phyloP scores from a whole-genome alignment of 2,888 invertebrate genomes.

The Stenodema calcarata region DNA sequence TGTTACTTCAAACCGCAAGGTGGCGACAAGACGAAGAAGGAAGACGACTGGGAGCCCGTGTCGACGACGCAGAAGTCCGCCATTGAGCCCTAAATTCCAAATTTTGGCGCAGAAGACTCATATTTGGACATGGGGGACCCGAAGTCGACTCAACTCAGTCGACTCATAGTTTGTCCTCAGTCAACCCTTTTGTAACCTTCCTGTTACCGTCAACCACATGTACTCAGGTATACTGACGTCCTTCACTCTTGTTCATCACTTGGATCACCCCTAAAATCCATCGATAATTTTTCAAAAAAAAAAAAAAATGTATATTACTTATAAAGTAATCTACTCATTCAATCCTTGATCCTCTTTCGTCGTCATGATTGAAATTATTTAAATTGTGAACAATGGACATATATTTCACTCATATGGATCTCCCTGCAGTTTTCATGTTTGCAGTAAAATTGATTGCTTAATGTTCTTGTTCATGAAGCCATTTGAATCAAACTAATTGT shows the following conservation, averaged over 20 bases:
- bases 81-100: constrained; percentile 21
- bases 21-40: constrained; percentile 36
- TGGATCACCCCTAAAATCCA: not conserved
- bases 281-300: not conserved
- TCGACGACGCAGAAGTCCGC: not conserved
- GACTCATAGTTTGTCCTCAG: not conserved
- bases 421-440: too few relatives aligned
- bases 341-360: too few relatives aligned
- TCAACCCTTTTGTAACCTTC: not conserved
- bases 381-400: too few relatives aligned
- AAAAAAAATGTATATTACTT: not conserved
- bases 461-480: too few relatives aligned
- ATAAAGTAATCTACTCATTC: too few relatives aligned
- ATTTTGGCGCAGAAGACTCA: not conserved
- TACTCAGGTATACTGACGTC: not conserved
- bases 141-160: not conserved
- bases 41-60: constrained; percentile 43
- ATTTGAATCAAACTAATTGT: too few relatives aligned
- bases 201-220: not conserved
- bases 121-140: not conserved
- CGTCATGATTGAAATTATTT: too few relatives aligned
- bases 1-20: constrained; percentile 8
- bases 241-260: not conserved
- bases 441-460: too few relatives aligned
- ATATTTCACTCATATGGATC: too few relatives aligned